Percentiles rank a stretch among this genome's conserved stretches.
phyloP scores from a whole-genome alignment of 2,113 vertebrate genomes.

The Sardina pilchardus region DNA sequence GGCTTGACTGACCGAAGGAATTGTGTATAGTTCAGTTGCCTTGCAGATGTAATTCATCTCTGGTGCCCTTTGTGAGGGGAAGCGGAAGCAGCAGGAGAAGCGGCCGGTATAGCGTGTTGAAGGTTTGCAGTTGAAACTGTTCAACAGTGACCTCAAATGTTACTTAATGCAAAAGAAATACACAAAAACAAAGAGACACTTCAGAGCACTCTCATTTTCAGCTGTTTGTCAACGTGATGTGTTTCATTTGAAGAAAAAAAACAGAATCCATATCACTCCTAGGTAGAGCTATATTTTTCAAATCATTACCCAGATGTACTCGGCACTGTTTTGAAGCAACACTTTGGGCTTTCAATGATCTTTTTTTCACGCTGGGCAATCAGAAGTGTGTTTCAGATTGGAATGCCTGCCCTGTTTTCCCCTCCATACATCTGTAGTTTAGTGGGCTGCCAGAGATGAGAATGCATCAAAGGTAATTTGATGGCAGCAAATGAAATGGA shows the following conservation, averaged over 20 bases:
- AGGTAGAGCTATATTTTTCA: background rate
- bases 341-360: background rate
- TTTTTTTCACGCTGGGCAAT: background rate
- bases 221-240: background rate
- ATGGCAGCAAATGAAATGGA: background rate
- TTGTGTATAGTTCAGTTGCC: background rate
- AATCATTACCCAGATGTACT: constrained; percentile 1
- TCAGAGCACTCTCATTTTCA: background rate
- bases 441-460: background rate
- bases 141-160: background rate
- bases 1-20: background rate
- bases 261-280: background rate
- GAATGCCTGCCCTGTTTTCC: background rate
- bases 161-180: background rate
- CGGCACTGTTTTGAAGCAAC: background rate
- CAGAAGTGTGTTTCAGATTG: background rate
- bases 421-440: background rate
- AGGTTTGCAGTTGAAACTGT: background rate
- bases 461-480: constrained; percentile 8
- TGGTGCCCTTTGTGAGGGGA: no score
- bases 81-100: no score
- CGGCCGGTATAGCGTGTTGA: background rate
- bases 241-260: background rate
- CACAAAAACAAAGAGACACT: background rate
- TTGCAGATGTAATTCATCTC: background rate